phyloP scores from a whole-genome alignment of 2,797 vertebrate species.

The Enteromius trimaculatus region DNA sequence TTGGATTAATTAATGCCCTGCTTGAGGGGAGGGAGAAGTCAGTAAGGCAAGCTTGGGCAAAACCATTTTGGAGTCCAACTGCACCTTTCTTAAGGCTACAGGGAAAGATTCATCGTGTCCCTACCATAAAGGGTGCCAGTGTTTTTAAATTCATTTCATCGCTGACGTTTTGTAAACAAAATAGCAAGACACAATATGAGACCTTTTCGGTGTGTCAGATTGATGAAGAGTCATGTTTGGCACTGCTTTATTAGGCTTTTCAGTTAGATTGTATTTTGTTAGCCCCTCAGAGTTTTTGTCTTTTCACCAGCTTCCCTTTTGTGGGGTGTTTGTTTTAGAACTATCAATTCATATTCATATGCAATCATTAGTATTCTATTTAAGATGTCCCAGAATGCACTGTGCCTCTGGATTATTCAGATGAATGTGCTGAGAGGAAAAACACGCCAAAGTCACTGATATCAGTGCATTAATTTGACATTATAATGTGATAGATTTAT shows the following conservation, averaged over 20 bases:
- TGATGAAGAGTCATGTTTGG: conserved; percentile 21
- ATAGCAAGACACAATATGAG: background rate
- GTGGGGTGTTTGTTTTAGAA: conserved; percentile 10
- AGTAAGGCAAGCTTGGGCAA: conserved; percentile 31
- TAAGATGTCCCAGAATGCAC: conserved; percentile 22
- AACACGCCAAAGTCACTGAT: conserved; percentile 11
- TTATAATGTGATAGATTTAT: conserved; percentile 10
- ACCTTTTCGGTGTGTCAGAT: conserved; percentile 1
- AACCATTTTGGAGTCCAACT: conserved; percentile 17
- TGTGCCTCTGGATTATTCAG: conserved; percentile 13
- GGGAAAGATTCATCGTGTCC: background rate
- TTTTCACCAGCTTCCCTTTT: conserved; percentile 14
- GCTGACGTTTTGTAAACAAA: conserved; percentile 1
- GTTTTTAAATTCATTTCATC: background rate
- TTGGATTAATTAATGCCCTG: conserved; percentile 79
- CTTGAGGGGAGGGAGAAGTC: conserved; percentile 75
- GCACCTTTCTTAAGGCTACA: conserved; percentile 12
- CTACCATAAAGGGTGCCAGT: background rate
- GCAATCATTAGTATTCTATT: conserved; percentile 39
- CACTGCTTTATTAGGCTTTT: conserved; percentile 35
- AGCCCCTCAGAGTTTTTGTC: conserved; percentile 13
- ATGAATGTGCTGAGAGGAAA: conserved; percentile 26
- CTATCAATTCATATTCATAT: conserved; percentile 18
- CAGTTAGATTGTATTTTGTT: conserved; percentile 6
- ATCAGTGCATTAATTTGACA: conserved; percentile 12